Conservation (phyloP, 2,797 vertebrate species). For the Anguilla obscura region DNA sequence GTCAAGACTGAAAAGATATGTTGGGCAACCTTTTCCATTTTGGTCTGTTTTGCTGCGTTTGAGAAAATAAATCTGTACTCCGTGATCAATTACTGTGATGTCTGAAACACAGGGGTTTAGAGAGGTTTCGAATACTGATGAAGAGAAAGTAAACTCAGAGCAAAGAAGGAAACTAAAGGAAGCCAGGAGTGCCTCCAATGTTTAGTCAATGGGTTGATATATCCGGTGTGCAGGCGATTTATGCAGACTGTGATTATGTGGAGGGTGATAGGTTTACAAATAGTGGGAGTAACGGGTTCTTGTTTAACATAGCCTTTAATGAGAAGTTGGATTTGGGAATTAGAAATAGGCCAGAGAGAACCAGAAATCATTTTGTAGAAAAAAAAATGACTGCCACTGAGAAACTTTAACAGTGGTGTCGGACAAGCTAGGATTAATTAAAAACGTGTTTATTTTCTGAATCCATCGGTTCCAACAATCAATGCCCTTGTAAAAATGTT, state of each 20-base stretch:
- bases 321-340: neutral
- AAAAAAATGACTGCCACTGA: neutral
- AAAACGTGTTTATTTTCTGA: too few relatives aligned
- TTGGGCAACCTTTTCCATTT: neutral
- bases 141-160: neutral
- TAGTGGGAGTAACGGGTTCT: neutral
- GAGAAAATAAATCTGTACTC: neutral
- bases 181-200: neutral
- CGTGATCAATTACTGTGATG: neutral
- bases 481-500: too few relatives aligned
- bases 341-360: neutral
- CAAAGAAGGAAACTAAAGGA: neutral
- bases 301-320: constrained; percentile 1
- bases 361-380: neutral
- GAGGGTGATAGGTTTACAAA: neutral
- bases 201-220: neutral
- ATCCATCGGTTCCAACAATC: too few relatives aligned
- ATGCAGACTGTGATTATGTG: neutral
- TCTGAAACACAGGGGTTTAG: neutral
- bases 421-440: too few relatives aligned
- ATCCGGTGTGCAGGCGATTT: neutral
- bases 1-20: neutral
- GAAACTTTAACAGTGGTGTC: neutral
- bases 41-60: neutral
- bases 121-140: neutral